Percentiles rank a stretch among this genome's conserved stretches.
Conservation (phyloP, 2,113 vertebrate genomes). For the Progne subis region DNA sequence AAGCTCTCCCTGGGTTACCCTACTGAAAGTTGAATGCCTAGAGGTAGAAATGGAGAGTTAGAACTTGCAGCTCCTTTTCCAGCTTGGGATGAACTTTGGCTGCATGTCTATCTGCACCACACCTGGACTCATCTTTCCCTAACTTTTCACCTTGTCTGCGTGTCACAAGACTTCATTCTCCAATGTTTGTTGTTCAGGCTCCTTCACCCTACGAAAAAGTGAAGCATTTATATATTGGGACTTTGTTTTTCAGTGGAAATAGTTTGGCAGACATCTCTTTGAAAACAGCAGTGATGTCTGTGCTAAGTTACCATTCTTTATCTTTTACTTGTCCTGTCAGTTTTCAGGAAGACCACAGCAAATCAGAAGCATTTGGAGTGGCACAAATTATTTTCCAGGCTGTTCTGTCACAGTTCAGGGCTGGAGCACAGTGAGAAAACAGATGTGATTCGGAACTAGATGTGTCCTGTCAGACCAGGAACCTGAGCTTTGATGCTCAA, state of each 20-base stretch:
- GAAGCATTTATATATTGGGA: not conserved
- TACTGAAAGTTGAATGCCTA: not conserved
- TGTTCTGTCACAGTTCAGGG: not conserved
- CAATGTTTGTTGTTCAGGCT: not conserved
- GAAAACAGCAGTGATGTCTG: constrained; percentile 12
- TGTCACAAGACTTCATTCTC: accelerated
- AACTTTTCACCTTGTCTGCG: not conserved
- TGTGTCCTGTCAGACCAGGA: not conserved
- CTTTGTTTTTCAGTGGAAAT: constrained; percentile 1
- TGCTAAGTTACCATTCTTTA: constrained; percentile 58
- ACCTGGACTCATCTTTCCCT: not conserved
- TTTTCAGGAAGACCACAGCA: constrained; percentile 45
- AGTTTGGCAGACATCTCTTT: constrained; percentile 1
- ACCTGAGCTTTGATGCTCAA: not conserved
- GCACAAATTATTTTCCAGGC: constrained; percentile 51
- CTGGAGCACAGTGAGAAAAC: not conserved
- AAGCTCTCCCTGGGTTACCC: not conserved
- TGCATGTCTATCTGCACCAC: not conserved
- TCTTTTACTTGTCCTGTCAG: constrained; percentile 47
- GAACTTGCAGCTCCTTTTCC: not conserved
- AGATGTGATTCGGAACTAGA: constrained; percentile 10
- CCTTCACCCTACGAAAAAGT: not conserved
- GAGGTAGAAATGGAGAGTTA: not conserved
- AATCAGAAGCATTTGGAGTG: constrained; percentile 49
- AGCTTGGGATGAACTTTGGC: not conserved